Evolutionary conservation across 2,888 invertebrate genomes (phyloP), one percentile per base, ranked within the genome.

Genomic region (Cepaea hortensis): DNA sequence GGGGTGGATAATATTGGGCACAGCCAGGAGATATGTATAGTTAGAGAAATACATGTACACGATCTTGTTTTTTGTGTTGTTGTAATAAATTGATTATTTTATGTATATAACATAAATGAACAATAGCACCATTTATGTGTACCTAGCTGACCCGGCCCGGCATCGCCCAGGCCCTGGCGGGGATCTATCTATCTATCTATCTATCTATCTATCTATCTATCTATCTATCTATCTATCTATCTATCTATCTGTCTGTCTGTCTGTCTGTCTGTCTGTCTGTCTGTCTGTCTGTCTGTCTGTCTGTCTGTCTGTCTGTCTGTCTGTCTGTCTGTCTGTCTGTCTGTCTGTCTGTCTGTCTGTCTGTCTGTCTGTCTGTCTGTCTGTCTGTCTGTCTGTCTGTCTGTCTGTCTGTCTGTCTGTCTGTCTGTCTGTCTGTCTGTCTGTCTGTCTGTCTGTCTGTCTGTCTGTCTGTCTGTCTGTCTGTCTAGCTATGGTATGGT

Each of bases 281-380:
- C 23, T 81, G 68, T 81, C 23, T 81, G 68, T 81, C n/a, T 81
- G 68, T 81, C n/a, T 81, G 81, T 81, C 65, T 81, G 68, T 81
- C 23, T 81, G 81, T 81, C 23, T 81, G 81, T 68, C 15, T 81
- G 68, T 81, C 15, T 81, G 62, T 81, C 13, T 81, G 46, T 81
- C 15, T 65, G 46, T 61, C n/a, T 61, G n/a, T 80, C 20, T 80
- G 62, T 61, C n/a, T 80, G 62, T 80, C 20, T 80, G 62, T 80
- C n/a, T 80, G 62, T 80, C 20, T 80, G 62, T 80, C 20, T 80
- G 62, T 80, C 20, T 80, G 62, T 80, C 18, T 82, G 77, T 70
- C n/a, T 76, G 83, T 84, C 23, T 84, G 84, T 75, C 20, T 84
- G 75, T 84, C 15, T 86, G 68, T 65, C 35, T 82, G 82, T 65